A percentile compares a stretch with the other conserved stretches of the same genome.
These are phyloP conservation scores for Cephalopholis sonnerati DNA, from an alignment of 2,113 vertebrate genomes.

Conservation along the genomic window DNA sequence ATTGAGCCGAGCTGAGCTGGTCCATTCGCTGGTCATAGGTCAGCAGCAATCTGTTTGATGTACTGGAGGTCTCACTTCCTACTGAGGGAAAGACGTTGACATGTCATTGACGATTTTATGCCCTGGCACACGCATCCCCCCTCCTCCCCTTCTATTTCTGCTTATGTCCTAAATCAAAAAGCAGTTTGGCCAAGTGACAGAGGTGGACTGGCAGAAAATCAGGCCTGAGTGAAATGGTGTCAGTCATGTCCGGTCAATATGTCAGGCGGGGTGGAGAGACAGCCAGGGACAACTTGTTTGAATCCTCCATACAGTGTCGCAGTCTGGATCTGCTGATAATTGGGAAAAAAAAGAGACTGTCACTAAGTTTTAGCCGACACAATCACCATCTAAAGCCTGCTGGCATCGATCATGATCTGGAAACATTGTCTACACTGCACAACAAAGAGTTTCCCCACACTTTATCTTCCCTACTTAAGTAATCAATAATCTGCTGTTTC, in stretches of 20 bases:
- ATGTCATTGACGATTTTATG: slow-evolving; percentile 71
- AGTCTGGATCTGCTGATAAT: slow-evolving; percentile 27
- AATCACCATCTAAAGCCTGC: slow-evolving; percentile 1
- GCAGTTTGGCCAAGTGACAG: slow-evolving; percentile 59
- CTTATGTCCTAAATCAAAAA: slow-evolving; percentile 72
- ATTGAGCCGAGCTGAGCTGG: slow-evolving; percentile 24
- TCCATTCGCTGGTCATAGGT: slow-evolving; percentile 65
- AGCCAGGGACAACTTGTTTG: slow-evolving; percentile 33
- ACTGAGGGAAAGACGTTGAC: slow-evolving; percentile 48
- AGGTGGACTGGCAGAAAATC: slow-evolving; percentile 42
- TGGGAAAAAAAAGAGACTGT: not conserved
- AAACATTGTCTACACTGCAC: slow-evolving; percentile 48
- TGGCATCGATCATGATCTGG: slow-evolving; percentile 30
- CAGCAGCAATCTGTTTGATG: slow-evolving; percentile 72
- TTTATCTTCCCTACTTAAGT: slow-evolving; percentile 45
- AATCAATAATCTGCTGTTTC: slow-evolving; percentile 61
- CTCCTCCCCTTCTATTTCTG: slow-evolving; percentile 13
- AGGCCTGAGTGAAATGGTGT: slow-evolving; percentile 54
- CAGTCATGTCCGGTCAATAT: slow-evolving; percentile 44
- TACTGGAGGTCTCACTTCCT: slow-evolving; percentile 49
- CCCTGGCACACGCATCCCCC: slow-evolving; percentile 4
- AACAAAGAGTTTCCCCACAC: slow-evolving; percentile 25
- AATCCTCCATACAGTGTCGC: slow-evolving; percentile 19
- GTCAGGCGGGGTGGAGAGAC: slow-evolving; percentile 2
- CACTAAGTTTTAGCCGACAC: slow-evolving; percentile 23